These are phyloP conservation scores for Euphysa ruthae DNA, from an alignment of 30 jellyfish, hydroid and myxozoan species.

Conservation along the genomic window DNA sequence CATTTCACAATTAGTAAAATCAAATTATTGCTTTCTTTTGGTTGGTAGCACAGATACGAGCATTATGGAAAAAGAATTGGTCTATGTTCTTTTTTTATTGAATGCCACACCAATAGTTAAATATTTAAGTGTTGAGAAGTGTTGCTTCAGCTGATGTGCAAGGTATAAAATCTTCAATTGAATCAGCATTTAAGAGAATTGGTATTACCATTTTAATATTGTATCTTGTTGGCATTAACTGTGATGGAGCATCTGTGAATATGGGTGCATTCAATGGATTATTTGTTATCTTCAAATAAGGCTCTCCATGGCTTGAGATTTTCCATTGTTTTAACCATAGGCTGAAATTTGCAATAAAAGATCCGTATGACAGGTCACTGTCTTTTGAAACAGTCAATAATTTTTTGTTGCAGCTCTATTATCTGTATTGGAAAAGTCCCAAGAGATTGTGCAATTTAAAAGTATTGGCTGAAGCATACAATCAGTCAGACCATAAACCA, in stretches of 20 bases:
- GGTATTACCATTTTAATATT: neutral
- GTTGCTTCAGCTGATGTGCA: conserved; percentile 16
- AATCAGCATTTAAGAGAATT: conserved; percentile 12
- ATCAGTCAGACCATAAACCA: conserved; percentile 27
- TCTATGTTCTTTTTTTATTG: neutral
- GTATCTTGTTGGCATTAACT: neutral
- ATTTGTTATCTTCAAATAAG: conserved; percentile 6
- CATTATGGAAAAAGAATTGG: conserved; percentile 1
- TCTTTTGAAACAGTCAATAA: too few relatives aligned
- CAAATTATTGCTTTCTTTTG: conserved; percentile 1
- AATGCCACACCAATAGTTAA: conserved; percentile 7
- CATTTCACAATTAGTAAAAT: too few relatives aligned
- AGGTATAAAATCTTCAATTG: conserved; percentile 5
- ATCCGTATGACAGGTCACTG: neutral
- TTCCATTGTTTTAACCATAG: conserved; percentile 35
- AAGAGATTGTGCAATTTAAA: conserved; percentile 10
- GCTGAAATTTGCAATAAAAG: conserved; percentile 26
- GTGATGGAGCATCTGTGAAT: conserved; percentile 36
- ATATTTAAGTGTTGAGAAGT: conserved; percentile 8
- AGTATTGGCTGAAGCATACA: conserved; percentile 16
- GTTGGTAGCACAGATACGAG: conserved; percentile 28
- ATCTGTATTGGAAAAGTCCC: conserved; percentile 5
- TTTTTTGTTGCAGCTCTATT: neutral
- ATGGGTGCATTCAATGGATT: conserved; percentile 14
- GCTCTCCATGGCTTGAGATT: conserved; percentile 28